Evolutionary conservation across 2,797 vertebrate genomes (phyloP).

Genomic region (Leontopithecus rosalia): DNA sequence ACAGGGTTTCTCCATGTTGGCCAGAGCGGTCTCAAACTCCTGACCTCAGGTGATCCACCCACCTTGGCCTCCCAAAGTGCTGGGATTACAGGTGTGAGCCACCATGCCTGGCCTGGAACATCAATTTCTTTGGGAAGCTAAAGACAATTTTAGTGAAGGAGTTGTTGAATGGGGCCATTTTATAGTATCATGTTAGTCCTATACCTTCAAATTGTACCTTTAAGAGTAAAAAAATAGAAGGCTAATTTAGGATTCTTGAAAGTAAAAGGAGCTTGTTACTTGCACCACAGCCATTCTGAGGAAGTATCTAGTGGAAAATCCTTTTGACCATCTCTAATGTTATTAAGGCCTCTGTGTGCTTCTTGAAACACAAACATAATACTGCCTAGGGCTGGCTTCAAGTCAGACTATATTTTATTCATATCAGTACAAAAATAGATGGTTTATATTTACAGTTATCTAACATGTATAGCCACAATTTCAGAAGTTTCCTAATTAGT

Average conservation of each 20-base stretch:
- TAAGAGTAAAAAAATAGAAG: background rate
- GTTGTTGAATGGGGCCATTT: background rate
- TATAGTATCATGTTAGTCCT: background rate
- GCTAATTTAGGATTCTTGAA: background rate
- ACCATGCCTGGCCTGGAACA: background rate
- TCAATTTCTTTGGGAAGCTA: background rate
- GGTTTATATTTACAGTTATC: background rate
- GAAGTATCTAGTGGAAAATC: background rate
- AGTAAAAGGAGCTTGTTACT: background rate
- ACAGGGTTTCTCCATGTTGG: background rate
- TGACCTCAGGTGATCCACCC: background rate
- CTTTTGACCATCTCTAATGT: background rate
- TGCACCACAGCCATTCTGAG: background rate
- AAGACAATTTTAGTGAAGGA: background rate
- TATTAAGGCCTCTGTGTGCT: background rate
- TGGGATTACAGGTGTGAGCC: background rate
- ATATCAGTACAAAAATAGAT: background rate
- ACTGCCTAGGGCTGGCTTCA: background rate
- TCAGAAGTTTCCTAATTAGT: background rate
- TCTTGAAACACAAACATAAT: background rate
- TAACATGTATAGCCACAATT: background rate
- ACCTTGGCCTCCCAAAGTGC: background rate
- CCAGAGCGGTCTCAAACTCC: background rate
- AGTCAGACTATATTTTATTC: background rate
- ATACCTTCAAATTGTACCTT: background rate